These are phyloP conservation scores for Ceraclea dissimilis DNA, from an alignment of 2,888 invertebrate genomes.

Conservation along the genomic window DNA sequence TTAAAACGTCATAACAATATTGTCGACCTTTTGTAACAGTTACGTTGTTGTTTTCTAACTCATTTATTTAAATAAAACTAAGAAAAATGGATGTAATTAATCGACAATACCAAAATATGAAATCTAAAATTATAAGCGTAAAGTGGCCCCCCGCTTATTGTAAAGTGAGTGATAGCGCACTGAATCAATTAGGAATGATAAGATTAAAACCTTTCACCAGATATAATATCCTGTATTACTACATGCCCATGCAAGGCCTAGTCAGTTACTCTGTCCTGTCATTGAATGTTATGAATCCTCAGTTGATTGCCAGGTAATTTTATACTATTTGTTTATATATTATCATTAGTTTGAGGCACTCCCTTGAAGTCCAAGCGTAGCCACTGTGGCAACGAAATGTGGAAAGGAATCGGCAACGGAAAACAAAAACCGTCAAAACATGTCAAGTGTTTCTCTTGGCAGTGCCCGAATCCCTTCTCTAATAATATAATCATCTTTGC, in stretches of 20 bases:
- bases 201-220: conserved; percentile 60
- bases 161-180: background rate
- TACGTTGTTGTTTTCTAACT: background rate
- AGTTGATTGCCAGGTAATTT: conserved; percentile 59
- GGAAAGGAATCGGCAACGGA: no score
- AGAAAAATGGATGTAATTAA: conserved; percentile 15
- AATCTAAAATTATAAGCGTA: conserved; percentile 13
- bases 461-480: no score
- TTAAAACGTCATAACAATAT: conserved; percentile 6
- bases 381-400: no score
- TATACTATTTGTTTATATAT: background rate
- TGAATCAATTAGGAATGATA: conserved; percentile 29
- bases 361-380: no score
- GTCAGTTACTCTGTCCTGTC: conserved; percentile 72
- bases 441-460: no score
- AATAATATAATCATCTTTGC: no score
- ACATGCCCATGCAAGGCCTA: conserved; percentile 67
- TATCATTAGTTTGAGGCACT: conserved; percentile 5
- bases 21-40: background rate
- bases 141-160: conserved; percentile 8
- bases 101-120: conserved; percentile 16
- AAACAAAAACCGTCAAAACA: no score
- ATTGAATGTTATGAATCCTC: conserved; percentile 79
- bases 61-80: background rate
- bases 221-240: conserved; percentile 66